These are phyloP conservation scores for Dione vanillae DNA, from an alignment of 2,888 invertebrate genomes.

Conservation along the genomic window DNA sequence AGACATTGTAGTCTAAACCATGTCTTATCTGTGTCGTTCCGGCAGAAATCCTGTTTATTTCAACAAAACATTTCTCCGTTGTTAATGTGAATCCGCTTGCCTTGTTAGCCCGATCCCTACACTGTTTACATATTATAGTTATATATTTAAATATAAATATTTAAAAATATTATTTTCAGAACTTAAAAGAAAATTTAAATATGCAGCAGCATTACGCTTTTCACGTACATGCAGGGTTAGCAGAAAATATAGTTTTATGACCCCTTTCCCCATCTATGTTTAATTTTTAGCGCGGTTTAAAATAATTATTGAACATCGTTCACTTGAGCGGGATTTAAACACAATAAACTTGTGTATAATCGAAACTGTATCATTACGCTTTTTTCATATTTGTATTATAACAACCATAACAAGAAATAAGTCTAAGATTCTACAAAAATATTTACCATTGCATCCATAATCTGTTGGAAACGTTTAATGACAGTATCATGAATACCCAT, in stretches of 20 bases:
- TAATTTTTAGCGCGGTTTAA: no score
- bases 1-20: conserved; percentile 39
- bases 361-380: no score
- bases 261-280: no score
- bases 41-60: conserved; percentile 38
- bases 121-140: not conserved
- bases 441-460: not conserved
- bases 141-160: no score
- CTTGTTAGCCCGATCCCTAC: conserved; percentile 27
- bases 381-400: not conserved
- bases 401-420: not conserved
- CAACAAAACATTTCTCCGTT: conserved; percentile 39
- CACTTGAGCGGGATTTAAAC: no score
- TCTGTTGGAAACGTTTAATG: not conserved
- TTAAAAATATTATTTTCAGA: no score
- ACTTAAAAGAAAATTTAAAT: no score
- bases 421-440: not conserved
- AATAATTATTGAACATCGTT: no score
- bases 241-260: no score
- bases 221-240: no score
- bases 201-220: no score
- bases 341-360: no score
- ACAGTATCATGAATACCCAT: conserved; percentile 18
- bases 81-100: conserved; percentile 38
- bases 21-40: conserved; percentile 38